phyloP scores from a whole-genome alignment of 2,797 vertebrate species.

The Semotilus atromaculatus region DNA sequence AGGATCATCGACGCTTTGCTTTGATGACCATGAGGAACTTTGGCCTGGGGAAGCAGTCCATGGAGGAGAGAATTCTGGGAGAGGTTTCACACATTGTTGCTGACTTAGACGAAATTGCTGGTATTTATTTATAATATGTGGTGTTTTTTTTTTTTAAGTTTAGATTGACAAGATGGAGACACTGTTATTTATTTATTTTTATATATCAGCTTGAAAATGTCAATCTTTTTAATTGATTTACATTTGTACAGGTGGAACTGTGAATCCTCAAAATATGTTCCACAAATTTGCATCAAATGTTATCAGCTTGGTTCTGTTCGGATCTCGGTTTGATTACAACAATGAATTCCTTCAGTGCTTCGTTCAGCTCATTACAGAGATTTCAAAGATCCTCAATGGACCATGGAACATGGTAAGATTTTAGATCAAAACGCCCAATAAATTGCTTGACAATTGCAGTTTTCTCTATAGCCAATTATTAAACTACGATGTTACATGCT shows the following conservation, averaged over 20 bases:
- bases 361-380: constrained; percentile 66
- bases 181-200: not conserved
- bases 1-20: constrained; percentile 75
- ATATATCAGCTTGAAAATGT: not conserved
- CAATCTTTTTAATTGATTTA: not conserved
- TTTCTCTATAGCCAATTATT: not conserved
- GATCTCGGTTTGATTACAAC: constrained; percentile 68
- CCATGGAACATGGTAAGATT: constrained; percentile 76
- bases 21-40: constrained; percentile 78
- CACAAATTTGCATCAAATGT: constrained; percentile 73
- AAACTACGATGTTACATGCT: not conserved
- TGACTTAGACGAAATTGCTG: constrained; percentile 63
- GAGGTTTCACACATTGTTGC: constrained; percentile 70
- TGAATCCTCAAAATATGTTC: constrained; percentile 70
- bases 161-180: not conserved
- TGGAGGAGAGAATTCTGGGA: constrained; percentile 75
- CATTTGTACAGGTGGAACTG: constrained; percentile 61
- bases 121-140: constrained; percentile 60
- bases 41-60: constrained; percentile 77
- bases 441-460: not conserved
- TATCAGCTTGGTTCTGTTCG: constrained; percentile 76
- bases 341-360: constrained; percentile 64
- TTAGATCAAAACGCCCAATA: not conserved
- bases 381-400: constrained; percentile 69
- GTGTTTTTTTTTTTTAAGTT: not conserved